These are phyloP conservation scores for Scleropages formosus DNA, from an alignment of 2,797 vertebrate species.

Conservation along the genomic window DNA sequence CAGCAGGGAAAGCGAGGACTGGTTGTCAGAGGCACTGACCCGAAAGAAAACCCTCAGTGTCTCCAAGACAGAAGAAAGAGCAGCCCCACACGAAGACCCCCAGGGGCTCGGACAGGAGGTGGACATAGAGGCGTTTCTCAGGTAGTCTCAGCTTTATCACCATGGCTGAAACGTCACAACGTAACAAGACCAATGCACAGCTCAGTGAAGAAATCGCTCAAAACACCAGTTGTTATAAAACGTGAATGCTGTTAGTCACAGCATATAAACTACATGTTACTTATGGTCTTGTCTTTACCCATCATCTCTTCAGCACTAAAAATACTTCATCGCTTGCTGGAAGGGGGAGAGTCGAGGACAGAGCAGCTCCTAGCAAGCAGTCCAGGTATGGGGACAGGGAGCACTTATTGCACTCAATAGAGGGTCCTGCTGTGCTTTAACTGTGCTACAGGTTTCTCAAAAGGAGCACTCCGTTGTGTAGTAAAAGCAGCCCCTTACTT, in stretches of 20 bases:
- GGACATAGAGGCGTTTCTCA: slow-evolving; percentile 34
- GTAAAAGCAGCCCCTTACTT: too few relatives aligned
- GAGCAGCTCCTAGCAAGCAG: slow-evolving; percentile 30
- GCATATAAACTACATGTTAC: background rate
- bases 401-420: background rate
- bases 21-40: slow-evolving; percentile 71
- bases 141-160: slow-evolving; percentile 47
- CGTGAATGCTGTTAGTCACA: background rate
- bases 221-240: background rate
- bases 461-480: background rate
- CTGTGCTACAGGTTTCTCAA: background rate
- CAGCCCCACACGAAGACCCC: slow-evolving; percentile 36
- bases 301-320: slow-evolving; percentile 54
- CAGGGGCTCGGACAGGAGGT: slow-evolving; percentile 36
- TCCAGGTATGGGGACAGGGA: slow-evolving; percentile 51
- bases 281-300: background rate
- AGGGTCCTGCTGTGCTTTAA: background rate
- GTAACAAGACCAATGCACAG: too few relatives aligned
- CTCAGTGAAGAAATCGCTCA: background rate
- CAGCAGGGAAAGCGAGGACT: slow-evolving; percentile 61
- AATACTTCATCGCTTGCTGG: slow-evolving; percentile 35
- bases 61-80: slow-evolving; percentile 46
- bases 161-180: background rate
- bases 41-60: slow-evolving; percentile 63
- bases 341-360: slow-evolving; percentile 42